These are phyloP conservation scores for Mastigias papua DNA, from an alignment of 30 jellyfish, hydroid and myxozoan species.

Conservation along the genomic window DNA sequence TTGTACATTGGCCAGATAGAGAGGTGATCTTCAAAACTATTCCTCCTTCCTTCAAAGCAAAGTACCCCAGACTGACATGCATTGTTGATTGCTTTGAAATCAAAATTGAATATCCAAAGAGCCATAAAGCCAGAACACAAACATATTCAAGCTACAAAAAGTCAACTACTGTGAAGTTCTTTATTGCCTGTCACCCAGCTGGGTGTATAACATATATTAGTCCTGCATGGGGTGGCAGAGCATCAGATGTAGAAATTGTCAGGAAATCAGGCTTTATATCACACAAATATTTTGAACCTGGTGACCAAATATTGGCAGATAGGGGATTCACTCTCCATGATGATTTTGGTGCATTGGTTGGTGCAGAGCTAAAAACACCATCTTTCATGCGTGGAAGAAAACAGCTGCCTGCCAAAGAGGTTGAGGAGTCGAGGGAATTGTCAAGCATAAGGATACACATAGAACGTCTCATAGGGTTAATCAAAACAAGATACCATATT, in stretches of 20 bases:
- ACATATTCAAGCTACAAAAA: slow-evolving; percentile 55
- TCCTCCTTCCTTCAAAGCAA: slow-evolving; percentile 39
- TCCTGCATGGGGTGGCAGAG: slow-evolving; percentile 71
- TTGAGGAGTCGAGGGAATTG: no score
- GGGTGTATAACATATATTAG: slow-evolving; percentile 66
- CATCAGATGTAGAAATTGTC: slow-evolving; percentile 62
- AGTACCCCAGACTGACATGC: slow-evolving; percentile 68
- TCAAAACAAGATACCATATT: no score
- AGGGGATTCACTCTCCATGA: no score
- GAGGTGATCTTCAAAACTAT: slow-evolving; percentile 16
- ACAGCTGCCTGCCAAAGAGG: no score
- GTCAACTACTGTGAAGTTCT: slow-evolving; percentile 48
- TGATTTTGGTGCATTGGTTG: no score
- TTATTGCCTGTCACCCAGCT: slow-evolving; percentile 78
- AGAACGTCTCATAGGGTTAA: no score
- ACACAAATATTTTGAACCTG: slow-evolving; percentile 10
- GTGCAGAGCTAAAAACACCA: no score
- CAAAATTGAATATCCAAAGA: slow-evolving; percentile 57
- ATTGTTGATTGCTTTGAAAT: slow-evolving; percentile 73
- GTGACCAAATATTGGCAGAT: slow-evolving; percentile 67
- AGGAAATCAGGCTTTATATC: slow-evolving; percentile 50
- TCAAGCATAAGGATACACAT: no score
- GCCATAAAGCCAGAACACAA: slow-evolving; percentile 66
- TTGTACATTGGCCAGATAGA: slow-evolving; percentile 54
- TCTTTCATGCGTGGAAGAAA: no score